Base-by-base conservation (phyloP, 2,797 vertebrate genomes). In the Chloroceryle inda region DNA sequence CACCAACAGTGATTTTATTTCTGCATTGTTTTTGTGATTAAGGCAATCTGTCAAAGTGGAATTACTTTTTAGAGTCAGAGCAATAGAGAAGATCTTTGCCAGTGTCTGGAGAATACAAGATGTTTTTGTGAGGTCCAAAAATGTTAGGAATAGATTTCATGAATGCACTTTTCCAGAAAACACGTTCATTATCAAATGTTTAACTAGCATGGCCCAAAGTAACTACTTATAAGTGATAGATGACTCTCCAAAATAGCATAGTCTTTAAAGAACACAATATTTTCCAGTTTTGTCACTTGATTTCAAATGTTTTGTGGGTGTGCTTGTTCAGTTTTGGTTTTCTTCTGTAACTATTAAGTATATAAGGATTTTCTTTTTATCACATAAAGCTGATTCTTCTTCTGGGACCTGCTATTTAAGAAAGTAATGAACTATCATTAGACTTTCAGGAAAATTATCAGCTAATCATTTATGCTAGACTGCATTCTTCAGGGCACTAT, bases 1-100 rank as follows among this genome's bases (percentile, higher is more conserved):
- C 6, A 75, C 15, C 6, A 88, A 35, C 6, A 44, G 8, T 38
- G 23, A 5, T 29, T 69, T 92, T 61, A 78, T 80, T 90, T 35
- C 29, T 42, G 37, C 12, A 11, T 24, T 75, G 5, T 23, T 78
- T 84, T 66, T 58, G 27, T 63, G 63, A 73, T 76, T 69, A 69
- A 73, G 47, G 5, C 9, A 69, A 14, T 62, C 67, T 87, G 29
- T 16, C 17, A 55, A 21, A 66, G 17, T 44, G 44, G 44, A 24
- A 85, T 69, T 92, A 44, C 74, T 91, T 96, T 22, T 85, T 14
- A 45, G 69, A 84, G 37, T 72, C 44, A 88, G 45, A 94, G 29
- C 45, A 80, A 27, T 42, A n/a, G 24, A 14, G 40, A 38, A 76
- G 40, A 52, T 53, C 22, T 82, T 3, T 1, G 23, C 16, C 33